These are phyloP conservation scores for Archivesica marissinica DNA, from an alignment of 1,140 invertebrate species.

Conservation along the genomic window DNA sequence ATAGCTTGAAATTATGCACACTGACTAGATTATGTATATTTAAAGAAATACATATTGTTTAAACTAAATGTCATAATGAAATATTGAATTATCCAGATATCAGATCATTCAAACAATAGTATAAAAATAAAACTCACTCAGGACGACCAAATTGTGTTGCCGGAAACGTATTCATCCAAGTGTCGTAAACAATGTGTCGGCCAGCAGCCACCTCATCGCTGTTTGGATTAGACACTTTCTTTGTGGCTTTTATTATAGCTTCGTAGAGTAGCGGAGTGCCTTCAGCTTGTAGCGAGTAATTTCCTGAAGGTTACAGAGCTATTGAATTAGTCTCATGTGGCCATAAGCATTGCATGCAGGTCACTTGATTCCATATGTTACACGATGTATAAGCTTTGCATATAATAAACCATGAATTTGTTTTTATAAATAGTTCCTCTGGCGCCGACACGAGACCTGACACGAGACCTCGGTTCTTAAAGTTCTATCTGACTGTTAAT, in stretches of 20 bases:
- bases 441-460: too few relatives aligned
- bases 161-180: constrained; percentile 70
- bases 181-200: constrained; percentile 80
- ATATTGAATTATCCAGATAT: not conserved
- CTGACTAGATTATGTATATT: too few relatives aligned
- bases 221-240: constrained; percentile 79
- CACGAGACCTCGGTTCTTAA: too few relatives aligned
- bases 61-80: not conserved
- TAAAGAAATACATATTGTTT: too few relatives aligned
- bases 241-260: constrained; percentile 62
- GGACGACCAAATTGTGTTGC: constrained; percentile 32
- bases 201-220: constrained; percentile 70
- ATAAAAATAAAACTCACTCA: constrained; percentile 47
- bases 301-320: constrained; percentile 63
- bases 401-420: too few relatives aligned
- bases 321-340: too few relatives aligned
- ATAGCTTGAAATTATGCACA: not conserved
- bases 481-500: too few relatives aligned
- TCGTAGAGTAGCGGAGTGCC: constrained; percentile 69
- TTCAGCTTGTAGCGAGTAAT: constrained; percentile 59
- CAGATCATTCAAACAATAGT: constrained; percentile 8
- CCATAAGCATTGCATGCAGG: too few relatives aligned
- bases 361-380: too few relatives aligned
- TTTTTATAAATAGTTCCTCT: too few relatives aligned
- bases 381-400: too few relatives aligned